Evolutionary conservation across 2,113 vertebrate genomes (phyloP).

Genomic region (Bos javanicus): DNA sequence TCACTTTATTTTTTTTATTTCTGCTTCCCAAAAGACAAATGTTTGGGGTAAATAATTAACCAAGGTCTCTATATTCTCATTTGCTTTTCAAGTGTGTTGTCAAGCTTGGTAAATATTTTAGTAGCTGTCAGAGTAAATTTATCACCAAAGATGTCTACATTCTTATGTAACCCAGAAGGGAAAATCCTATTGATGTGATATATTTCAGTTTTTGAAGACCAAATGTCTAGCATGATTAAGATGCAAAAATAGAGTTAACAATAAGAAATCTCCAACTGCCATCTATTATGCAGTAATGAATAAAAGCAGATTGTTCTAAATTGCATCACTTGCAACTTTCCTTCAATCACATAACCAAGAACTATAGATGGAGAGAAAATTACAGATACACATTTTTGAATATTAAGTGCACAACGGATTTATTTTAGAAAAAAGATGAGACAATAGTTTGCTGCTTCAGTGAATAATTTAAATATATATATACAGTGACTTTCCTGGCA

Average conservation of each 20-base stretch:
- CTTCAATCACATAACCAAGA: slow-evolving; percentile 10
- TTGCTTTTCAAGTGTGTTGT: slow-evolving; percentile 76
- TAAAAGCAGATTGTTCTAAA: slow-evolving; percentile 55
- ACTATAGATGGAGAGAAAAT: neutral
- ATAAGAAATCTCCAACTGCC: slow-evolving; percentile 59
- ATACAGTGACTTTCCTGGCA: neutral
- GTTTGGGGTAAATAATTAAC: slow-evolving; percentile 63
- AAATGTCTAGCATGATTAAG: slow-evolving; percentile 75
- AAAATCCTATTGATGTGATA: slow-evolving; percentile 71
- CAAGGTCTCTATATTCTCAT: slow-evolving; percentile 64
- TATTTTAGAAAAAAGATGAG: neutral
- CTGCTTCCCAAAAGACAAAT: slow-evolving; percentile 45
- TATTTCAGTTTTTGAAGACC: slow-evolving; percentile 68
- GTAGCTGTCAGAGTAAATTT: slow-evolving; percentile 83
- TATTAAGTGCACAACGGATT: neutral
- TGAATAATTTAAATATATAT: neutral
- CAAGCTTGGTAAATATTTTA: slow-evolving; percentile 81
- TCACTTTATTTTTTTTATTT: neutral
- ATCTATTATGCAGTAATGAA: slow-evolving; percentile 34
- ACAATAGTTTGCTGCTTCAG: neutral
- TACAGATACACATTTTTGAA: neutral
- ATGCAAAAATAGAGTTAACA: slow-evolving; percentile 54
- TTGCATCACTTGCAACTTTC: slow-evolving; percentile 5
- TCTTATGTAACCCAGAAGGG: slow-evolving; percentile 76
- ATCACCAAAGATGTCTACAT: slow-evolving; percentile 74